Conservation (phyloP, 2,113 vertebrate genomes). For the Taurulus bubalis region DNA sequence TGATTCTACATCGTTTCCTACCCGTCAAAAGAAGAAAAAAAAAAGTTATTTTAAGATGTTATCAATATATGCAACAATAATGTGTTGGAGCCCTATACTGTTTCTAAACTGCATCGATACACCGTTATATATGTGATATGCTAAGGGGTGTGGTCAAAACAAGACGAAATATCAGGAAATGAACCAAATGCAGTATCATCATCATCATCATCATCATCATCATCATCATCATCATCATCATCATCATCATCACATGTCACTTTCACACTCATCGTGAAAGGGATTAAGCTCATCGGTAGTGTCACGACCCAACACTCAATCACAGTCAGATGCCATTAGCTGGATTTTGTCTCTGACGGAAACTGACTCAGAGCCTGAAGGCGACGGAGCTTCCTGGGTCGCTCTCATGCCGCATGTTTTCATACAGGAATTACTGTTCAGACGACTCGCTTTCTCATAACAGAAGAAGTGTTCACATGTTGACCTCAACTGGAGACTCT, state of each 20-base stretch:
- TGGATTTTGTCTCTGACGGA: constrained; percentile 12
- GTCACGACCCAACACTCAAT: constrained; percentile 9
- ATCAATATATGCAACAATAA: not conserved
- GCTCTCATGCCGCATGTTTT: constrained; percentile 19
- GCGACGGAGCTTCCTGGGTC: not conserved
- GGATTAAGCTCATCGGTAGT: constrained; percentile 5
- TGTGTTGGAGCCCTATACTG: too few species aligned
- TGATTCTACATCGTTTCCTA: not conserved
- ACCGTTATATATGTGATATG: not conserved
- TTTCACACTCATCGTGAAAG: constrained; percentile 12
- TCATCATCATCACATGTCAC: not conserved
- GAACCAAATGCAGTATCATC: constrained; percentile 1
- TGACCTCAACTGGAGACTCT: constrained; percentile 36
- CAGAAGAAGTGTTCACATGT: constrained; percentile 29
- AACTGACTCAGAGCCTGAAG: not conserved
- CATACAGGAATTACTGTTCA: constrained; percentile 31
- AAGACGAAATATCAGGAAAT: constrained; percentile 1
- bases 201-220: not conserved
- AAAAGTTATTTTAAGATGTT: too few species aligned
- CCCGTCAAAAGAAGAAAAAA: too few species aligned
- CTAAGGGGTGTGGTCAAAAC: constrained; percentile 2
- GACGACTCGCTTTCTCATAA: constrained; percentile 11
- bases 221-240: not conserved
- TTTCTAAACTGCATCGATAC: too few species aligned
- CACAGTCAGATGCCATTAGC: constrained; percentile 18